Conservation (phyloP, 2,888 invertebrate genomes). For the Acanthopleura granulata region DNA sequence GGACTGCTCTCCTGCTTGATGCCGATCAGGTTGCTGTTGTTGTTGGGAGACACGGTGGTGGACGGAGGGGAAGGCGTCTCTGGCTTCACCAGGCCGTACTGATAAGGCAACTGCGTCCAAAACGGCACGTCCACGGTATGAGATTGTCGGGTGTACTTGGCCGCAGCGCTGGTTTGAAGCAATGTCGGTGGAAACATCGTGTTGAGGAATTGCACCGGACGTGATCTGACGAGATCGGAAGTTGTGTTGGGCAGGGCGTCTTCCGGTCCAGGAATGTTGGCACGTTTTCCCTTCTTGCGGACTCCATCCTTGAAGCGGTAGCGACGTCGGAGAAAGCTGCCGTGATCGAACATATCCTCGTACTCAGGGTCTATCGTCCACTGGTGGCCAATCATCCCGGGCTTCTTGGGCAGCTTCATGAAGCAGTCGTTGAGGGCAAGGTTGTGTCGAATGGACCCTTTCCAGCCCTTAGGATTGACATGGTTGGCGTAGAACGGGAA, state of each 20-base stretch:
- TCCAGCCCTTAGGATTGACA: slow-evolving; percentile 55
- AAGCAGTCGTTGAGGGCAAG: slow-evolving; percentile 63
- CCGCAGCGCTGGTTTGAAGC: neutral
- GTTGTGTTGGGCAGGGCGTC: neutral
- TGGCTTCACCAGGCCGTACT: neutral
- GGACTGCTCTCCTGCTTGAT: neutral
- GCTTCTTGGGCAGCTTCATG: slow-evolving; percentile 51
- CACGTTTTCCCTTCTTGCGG: slow-evolving; percentile 27
- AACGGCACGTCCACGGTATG: neutral
- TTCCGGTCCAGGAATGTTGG: slow-evolving; percentile 10
- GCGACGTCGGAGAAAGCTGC: slow-evolving; percentile 55
- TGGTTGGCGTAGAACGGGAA: slow-evolving; percentile 55
- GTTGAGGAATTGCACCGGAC: neutral
- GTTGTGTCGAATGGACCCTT: slow-evolving; percentile 61
- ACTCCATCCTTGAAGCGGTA: slow-evolving; percentile 55
- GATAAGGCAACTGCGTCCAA: neutral
- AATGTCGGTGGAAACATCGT: neutral
- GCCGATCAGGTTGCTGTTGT: neutral
- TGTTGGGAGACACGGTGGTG: neutral
- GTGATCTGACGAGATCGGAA: neutral
- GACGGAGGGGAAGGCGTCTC: neutral
- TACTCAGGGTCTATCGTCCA: slow-evolving; percentile 59
- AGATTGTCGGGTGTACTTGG: neutral
- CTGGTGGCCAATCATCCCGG: slow-evolving; percentile 58
- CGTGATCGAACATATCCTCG: slow-evolving; percentile 62